Evolutionary conservation across 1,140 invertebrate species (phyloP).

Genomic region (Megathymus violae): DNA sequence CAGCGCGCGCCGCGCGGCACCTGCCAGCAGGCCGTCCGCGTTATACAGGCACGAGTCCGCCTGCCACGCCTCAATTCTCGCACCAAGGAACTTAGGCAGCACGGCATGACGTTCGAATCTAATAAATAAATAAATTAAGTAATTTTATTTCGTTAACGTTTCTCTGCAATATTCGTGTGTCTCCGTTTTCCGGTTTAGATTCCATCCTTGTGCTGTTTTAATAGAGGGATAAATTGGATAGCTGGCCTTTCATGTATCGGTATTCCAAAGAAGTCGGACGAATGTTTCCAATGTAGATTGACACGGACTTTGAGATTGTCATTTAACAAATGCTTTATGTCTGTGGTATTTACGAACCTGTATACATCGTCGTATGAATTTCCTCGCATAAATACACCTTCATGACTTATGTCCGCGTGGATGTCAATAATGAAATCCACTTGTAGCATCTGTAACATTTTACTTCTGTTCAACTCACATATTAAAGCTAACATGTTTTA

Average conservation of each 20-base stretch:
- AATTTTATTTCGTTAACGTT: too few relatives aligned
- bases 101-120: conserved; percentile 93
- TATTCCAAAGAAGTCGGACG: too few relatives aligned
- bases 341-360: conserved; percentile 81
- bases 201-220: too few relatives aligned
- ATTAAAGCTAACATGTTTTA: too few relatives aligned
- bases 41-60: conserved; percentile 93
- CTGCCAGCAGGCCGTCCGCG: conserved; percentile 91
- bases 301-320: too few relatives aligned
- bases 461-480: neutral
- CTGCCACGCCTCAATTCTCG: conserved; percentile 93
- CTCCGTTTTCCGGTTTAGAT: too few relatives aligned
- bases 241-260: too few relatives aligned
- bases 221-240: too few relatives aligned
- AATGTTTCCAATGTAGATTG: too few relatives aligned
- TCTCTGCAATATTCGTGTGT: too few relatives aligned
- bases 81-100: conserved; percentile 93
- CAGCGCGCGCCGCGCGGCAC: conserved; percentile 91
- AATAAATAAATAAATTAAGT: neutral
- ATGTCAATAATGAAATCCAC: conserved; percentile 97
- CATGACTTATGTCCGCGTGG: conserved; percentile 95
- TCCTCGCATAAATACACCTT: conserved; percentile 97
- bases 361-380: conserved; percentile 98
- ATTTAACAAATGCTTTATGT: conserved; percentile 29
- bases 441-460: conserved; percentile 86